Base-by-base conservation (phyloP, 2,797 vertebrate species). In the Pseudocheirus occidentalis region DNA sequence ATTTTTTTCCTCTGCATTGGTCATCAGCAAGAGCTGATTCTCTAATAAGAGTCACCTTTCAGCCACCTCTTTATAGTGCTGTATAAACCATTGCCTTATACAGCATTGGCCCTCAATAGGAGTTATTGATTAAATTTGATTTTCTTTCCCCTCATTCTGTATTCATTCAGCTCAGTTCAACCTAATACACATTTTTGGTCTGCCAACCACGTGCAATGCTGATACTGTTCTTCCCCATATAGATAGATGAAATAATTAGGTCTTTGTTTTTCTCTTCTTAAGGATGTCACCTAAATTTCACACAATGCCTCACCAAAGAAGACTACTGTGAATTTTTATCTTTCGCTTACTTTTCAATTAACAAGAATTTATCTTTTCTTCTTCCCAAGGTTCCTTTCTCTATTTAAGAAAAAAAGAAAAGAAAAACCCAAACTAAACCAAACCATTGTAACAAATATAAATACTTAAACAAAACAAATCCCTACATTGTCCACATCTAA, bases 231-330 rank as follows among this genome's bases (percentile, higher is more conserved):
- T 5, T 53, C 0, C 46, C 52, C 16, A 94, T 91, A 94, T 50
- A 55, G 50, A 93, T 6, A 94, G 90, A 94, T 3, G n/a, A 92
- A 93, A 91, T 14, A 94, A 94, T 90, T 90, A 27, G 28, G 46
- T n/a, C 90, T 46, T 90, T 92, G 18, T 59, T 57, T 94, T 89
- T 95, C 90, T 95, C 16, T 90, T 95, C 73, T 97, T 94, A 73
- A 81, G 94, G 90, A 50, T 87, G 73, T 50, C 73, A 90, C 40
- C 16, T 50, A 31, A 92, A 92, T 92, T 46, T 55, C 27, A 93
- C 92, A 87, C 40, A 81, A 46, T 81, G n/a, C 66, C n/a, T 40
- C 73, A 87, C 3, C 28, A 24, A 87, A 27, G 73, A 87, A 87
- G 40, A 50, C 9, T 46, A 87, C 21, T 50, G 7, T 27, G n/a